Base-by-base conservation (phyloP, 2,888 invertebrate species). In the Digitonthophagus gazella region DNA sequence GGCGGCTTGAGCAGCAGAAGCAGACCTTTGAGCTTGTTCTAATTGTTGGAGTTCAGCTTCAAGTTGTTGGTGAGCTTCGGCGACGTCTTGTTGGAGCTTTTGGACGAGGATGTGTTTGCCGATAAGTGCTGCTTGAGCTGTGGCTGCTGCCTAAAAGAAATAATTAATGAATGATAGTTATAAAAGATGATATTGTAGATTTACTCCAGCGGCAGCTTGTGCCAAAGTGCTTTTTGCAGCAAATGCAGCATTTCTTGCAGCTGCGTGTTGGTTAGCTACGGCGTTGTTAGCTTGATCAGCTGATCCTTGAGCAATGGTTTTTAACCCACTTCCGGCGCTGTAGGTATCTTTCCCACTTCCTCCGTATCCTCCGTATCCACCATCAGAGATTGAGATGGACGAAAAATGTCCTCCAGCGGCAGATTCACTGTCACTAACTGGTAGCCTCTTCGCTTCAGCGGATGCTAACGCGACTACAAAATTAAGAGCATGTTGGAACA, bases 21-120 rank as follows among this genome's bases (percentile, higher is more conserved):
- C 89, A 0, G 92, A 81, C 72, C 90, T 83, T 80, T 91, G 90
- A 4, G 92, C 91, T 71, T 90, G 89, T 77, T 90, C 89, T 72
- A 93, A 80, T 81, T 92, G 92, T 80, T 87, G 86, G 75, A 90
- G 86, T 78, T 93, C 92, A 1, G 88, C 87, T 76, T 91, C 89
- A 2, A 92, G 85, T 0, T 84, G 86, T 1, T 87, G 87, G 77
- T 90, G 89, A 0, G 90, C 89, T 74, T 91, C 91, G 11, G 88
- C 85, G n/a, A 87, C 88, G 81, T 92, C 92, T 78, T 92, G 91
- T 77, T 92, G 90, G 68, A 92, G 81, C 0, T 91, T 79, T 76
- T 80, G 79, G 15, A 82, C 75, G 28, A 82, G 76, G 66, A 82
- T 80, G 80, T 88, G 87, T 74, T 89, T 89, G 79, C 87, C 92